Conservation (phyloP, 2,113 vertebrate genomes). For the Cyphotilapia sp. region DNA sequence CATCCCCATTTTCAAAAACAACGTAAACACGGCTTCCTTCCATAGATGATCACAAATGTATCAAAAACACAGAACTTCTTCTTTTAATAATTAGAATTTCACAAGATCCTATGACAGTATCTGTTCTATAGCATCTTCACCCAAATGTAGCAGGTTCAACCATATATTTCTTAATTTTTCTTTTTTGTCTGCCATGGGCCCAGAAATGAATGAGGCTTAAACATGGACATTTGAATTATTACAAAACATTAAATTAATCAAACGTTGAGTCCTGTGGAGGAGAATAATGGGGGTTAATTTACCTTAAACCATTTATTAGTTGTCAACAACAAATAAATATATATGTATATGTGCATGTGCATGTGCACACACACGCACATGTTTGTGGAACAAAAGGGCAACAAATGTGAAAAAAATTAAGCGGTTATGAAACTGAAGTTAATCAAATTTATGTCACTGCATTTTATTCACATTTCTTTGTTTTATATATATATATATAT, state of each 20-base stretch:
- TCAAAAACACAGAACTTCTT: not conserved
- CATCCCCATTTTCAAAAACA: conserved; percentile 4
- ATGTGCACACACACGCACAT: not conserved
- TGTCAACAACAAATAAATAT: not conserved
- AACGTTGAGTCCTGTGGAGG: not conserved
- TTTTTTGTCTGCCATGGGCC: not conserved
- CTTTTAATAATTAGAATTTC: not conserved
- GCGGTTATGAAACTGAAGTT: not conserved
- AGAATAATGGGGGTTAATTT: not conserved
- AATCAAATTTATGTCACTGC: not conserved
- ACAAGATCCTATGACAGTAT: not conserved
- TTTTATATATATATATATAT: not conserved
- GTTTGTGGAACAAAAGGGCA: not conserved
- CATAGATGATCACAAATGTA: conserved; percentile 6
- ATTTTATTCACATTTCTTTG: not conserved
- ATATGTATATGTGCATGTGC: not conserved
- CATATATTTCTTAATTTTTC: not conserved
- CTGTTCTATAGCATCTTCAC: not conserved
- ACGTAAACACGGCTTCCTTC: not conserved
- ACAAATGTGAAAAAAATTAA: not conserved
- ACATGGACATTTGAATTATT: not conserved
- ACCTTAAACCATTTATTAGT: not conserved
- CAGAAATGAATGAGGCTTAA: not conserved
- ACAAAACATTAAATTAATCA: not conserved
- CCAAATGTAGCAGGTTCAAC: not conserved